Evolutionary conservation across 2,113 vertebrate species (phyloP), one percentile per base, ranked within the genome.

Genomic region (Micronycteris hirsuta): DNA sequence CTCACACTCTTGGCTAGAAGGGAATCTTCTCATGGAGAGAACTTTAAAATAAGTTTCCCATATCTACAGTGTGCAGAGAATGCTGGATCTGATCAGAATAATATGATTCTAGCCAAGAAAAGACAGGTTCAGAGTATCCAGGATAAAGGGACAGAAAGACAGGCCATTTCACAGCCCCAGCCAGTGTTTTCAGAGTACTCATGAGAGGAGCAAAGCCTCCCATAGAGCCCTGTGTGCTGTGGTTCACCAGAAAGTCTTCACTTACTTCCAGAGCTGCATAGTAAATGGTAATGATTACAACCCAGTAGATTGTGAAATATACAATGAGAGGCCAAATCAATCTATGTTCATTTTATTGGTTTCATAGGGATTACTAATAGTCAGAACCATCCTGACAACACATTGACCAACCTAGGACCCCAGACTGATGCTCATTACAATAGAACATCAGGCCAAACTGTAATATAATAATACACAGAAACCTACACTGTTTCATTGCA

Each of bases 271-370:
- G 19, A 90, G 31, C 8, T 47, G 28, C 13, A 68, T 0, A 54
- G 28, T 52, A 70, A 93, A 90, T 56, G n/a, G n/a, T 36, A 82
- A 77, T 58, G 26, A 81, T 77, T 74, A 76, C 5, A 80, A 70
- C 65, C 22, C 47, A 87, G 24, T 2, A 65, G 12, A 49, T 13
- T 92, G 52, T 93, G 45, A 92, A 90, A 74, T 61, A 89, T 80
- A 70, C 71, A 76, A 33, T 80, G 47, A 94, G 76, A 87, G 22
- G n/a, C 16, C 38, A 94, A 85, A 81, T 70, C 65, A 71, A 92
- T 76, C 84, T 14, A 54, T 63, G 14, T 52, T 26, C 68, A 63
- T 54, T 31, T 36, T 41, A n/a, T 13, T 71, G 38, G 24, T 43
- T 74, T 78, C 56, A 9, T 5, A 68, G n/a, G 76, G 11, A 54